Evolutionary conservation across 2,797 vertebrate genomes (phyloP).

Genomic region (Microhierax caerulescens): DNA sequence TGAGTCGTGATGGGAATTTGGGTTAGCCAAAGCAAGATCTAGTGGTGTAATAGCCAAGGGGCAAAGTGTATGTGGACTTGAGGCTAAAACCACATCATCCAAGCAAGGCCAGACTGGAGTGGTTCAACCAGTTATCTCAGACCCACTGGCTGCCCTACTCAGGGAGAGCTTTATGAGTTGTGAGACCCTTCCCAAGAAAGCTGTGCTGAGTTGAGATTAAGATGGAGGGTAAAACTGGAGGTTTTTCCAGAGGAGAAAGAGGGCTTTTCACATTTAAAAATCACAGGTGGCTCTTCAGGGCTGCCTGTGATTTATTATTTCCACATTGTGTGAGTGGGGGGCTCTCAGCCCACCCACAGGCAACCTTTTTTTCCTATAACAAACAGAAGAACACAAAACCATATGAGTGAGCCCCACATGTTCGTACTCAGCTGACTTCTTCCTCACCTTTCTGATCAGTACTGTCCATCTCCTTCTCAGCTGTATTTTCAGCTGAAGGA

Average conservation of each 20-base stretch:
- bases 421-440: background rate
- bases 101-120: background rate
- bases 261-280: background rate
- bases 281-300: background rate
- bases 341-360: background rate
- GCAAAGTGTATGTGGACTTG: background rate
- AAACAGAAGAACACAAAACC: slow-evolving; percentile 1
- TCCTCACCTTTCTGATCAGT: background rate
- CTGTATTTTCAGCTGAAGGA: background rate
- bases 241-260: background rate
- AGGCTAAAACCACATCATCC: background rate
- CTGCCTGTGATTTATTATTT: background rate
- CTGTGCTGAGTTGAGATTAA: background rate
- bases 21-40: background rate
- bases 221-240: background rate
- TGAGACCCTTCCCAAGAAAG: background rate
- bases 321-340: background rate
- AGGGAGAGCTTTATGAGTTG: background rate
- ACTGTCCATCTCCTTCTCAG: background rate
- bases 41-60: background rate
- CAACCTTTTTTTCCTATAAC: background rate
- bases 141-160: background rate
- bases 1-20: background rate
- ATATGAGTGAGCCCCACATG: background rate
- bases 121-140: background rate